Evolutionary conservation across 2,888 invertebrate genomes (phyloP).

Genomic region (Scaptomyza caliginosa): DNA sequence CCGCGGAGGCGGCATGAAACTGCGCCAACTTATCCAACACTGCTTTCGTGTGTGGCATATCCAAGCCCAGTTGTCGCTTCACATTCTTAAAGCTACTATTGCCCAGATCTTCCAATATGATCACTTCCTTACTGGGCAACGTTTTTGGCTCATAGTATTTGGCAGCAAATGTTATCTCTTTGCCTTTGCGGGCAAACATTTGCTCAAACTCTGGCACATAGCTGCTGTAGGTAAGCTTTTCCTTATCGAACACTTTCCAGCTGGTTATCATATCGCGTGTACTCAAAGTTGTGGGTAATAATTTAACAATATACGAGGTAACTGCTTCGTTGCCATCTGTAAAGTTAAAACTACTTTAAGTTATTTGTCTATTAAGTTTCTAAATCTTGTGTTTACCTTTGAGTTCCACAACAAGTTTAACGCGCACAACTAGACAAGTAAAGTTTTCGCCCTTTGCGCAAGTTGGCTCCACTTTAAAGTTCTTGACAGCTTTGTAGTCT

Average conservation of each 20-base stretch:
- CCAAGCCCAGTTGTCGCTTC: slow-evolving; percentile 76
- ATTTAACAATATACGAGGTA: slow-evolving; percentile 71
- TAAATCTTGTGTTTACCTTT: slow-evolving; percentile 45
- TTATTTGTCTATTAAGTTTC: not conserved
- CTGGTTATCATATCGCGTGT: slow-evolving; percentile 56
- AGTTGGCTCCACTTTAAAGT: slow-evolving; percentile 56
- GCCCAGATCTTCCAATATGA: slow-evolving; percentile 80
- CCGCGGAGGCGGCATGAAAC: slow-evolving; percentile 85
- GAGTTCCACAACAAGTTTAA: slow-evolving; percentile 57
- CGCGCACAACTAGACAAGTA: slow-evolving; percentile 70
- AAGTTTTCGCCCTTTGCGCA: slow-evolving; percentile 78
- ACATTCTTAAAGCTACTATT: slow-evolving; percentile 60
- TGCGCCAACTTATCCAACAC: slow-evolving; percentile 83
- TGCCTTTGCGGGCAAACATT: slow-evolving; percentile 61
- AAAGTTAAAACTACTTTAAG: not conserved
- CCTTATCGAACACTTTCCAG: slow-evolving; percentile 78
- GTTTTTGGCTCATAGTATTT: slow-evolving; percentile 51
- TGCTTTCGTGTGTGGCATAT: slow-evolving; percentile 82
- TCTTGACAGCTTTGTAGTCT: slow-evolving; percentile 51
- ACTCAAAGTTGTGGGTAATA: slow-evolving; percentile 51
- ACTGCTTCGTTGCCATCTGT: slow-evolving; percentile 48
- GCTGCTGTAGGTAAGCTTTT: slow-evolving; percentile 71
- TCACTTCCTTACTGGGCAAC: slow-evolving; percentile 38
- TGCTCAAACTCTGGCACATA: slow-evolving; percentile 78
- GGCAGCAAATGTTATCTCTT: slow-evolving; percentile 65